Evolutionary conservation across 2,888 invertebrate genomes (phyloP), one percentile per base, ranked within the genome.

Genomic region (Schrankia costaestrigalis): DNA sequence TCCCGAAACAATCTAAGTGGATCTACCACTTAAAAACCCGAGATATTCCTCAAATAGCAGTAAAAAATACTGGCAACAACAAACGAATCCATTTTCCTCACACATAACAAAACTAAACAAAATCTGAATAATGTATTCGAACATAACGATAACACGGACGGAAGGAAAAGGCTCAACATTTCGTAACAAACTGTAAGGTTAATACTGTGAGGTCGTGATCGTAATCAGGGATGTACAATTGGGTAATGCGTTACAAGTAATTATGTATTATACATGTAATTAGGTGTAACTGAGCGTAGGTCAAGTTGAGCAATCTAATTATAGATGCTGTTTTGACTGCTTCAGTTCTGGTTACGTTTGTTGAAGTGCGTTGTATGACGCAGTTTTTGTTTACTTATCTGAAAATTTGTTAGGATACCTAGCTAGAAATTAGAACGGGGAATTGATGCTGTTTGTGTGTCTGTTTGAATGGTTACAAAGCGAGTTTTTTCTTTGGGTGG

Each of bases 81-180:
- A 21, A 9, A n/a, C n/a, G 21, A 3, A n/a, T 17, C 17, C 7
- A 22, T 46, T 56, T 61, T 55, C 56, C 46, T 50, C 33, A 14
- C 32, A 27, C 46, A 41, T 64, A 56, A 55, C 58, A 46, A 54
- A 51, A 41, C 52, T 46, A 63, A 61, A 60, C 52, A 53, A 50
- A 43, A 32, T 45, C 43, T 35, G 51, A 44, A 11, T 13, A 13
- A 6, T 10, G 9, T 12, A 24, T 22, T 14, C 4, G 11, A 54
- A 44, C 56, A 44, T 41, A 41, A 44, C 38, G 40, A 37, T 35
- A 35, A 46, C 54, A 53, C 56, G 47, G 60, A 56, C 66, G 78
- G 76, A 77, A 81, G 82, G 82, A 81, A 82, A 78, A 81, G 58
- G 49, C 49, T 45, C 43, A 27, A 26, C 72, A 71, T 78, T 66